phyloP scores from a whole-genome alignment of 2,113 vertebrate species.

The Trematomus loennbergii region DNA sequence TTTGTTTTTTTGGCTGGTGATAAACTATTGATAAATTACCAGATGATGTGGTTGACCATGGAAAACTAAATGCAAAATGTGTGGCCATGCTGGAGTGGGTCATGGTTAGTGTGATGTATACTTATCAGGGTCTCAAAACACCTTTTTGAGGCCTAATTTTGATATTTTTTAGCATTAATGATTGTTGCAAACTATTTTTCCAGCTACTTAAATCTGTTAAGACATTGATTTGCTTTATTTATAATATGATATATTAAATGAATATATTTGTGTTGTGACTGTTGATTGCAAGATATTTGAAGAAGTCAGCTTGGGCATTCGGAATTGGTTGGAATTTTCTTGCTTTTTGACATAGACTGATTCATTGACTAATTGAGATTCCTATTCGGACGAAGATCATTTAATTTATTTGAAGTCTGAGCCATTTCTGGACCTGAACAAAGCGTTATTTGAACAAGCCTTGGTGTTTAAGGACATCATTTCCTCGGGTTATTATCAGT shows the following conservation, averaged over 20 bases:
- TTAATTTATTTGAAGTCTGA: background rate
- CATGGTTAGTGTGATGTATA: constrained; percentile 2
- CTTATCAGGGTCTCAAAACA: background rate
- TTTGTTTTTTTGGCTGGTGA: constrained; percentile 33
- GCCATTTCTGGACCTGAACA: background rate
- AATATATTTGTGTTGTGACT: background rate
- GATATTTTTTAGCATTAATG: background rate
- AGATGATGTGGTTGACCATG: constrained; percentile 21
- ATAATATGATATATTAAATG: background rate
- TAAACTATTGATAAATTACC: constrained; percentile 36
- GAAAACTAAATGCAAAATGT: constrained; percentile 11
- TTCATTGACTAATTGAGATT: background rate
- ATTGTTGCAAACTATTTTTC: background rate
- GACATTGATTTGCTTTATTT: background rate
- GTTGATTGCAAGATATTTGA: background rate
- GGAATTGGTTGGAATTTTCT: background rate
- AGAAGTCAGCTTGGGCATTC: background rate
- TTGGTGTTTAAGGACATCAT: background rate
- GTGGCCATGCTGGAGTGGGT: background rate
- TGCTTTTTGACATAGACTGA: background rate
- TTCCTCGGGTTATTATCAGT: constrained; percentile 5
- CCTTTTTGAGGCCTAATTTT: background rate
- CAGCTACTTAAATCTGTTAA: background rate
- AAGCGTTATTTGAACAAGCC: background rate
- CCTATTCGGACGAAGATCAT: background rate